Evolutionary conservation across 2,888 invertebrate genomes (phyloP), one percentile per base, ranked within the genome.

Genomic region (Drosophila paracracens): DNA sequence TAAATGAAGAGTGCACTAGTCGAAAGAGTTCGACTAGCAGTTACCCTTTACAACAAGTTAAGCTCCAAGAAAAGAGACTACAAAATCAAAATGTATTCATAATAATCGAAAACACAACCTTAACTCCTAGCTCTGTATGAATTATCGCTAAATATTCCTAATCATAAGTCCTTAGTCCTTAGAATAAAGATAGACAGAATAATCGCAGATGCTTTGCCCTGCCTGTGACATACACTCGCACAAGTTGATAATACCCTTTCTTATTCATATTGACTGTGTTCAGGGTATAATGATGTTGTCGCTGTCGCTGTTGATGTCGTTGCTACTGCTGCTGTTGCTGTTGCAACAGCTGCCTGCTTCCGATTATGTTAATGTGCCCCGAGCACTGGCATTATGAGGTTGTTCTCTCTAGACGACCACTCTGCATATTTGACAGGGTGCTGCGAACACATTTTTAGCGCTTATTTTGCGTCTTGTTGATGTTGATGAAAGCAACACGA

Each of bases 301-400:
- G 74, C 43, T 60, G 51, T 57, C 36, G 57, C 50, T 70, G 70
- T 51, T 27, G 46, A 36, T 52, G 58, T 33, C 25, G 53, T 56
- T 66, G 52, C 51, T 58, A 35, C 58, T 73, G 66, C 46, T 46
- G 53, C 74, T 63, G 51, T 70, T 63, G 74, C 83, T 78, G 56
- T 59, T 66, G 64, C 59, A 62, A 71, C 67, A 72, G 79, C 69
- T 67, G 74, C 82, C 74, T 62, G 73, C 75, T 71, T 71, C 83
- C 88, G 85, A 85, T 85, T 85, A 85, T 85, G 85, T 85, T 85
- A 85, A 85, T 85, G 83, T 78, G 83, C 77, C 86, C 88, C 58
- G 74, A 79, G 86, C 83, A 71, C 77, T 82, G 65, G 75, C 83
- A 82, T 88, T 85, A 85, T 85, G 82, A 85, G 83, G 88, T 82